Evolutionary conservation across 2,113 vertebrate species (phyloP).

Genomic region (Artemisiospiza belli): DNA sequence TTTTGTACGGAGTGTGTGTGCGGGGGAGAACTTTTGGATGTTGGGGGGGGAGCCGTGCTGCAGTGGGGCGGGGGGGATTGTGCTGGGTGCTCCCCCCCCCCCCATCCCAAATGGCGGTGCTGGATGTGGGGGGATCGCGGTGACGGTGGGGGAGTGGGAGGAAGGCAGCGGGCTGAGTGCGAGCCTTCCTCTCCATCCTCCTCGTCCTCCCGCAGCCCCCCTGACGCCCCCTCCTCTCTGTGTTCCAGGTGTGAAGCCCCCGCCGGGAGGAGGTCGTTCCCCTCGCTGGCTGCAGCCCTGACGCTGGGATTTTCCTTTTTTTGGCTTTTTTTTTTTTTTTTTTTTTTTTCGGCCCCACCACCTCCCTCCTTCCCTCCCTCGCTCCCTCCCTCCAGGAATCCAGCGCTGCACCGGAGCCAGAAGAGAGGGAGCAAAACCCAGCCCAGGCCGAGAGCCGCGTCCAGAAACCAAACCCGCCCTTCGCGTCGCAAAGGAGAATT

Average conservation of each 20-base stretch:
- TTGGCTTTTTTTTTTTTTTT: not conserved
- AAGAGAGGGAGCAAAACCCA: slow-evolving; percentile 37
- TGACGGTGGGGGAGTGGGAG: not conserved
- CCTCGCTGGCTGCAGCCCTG: not conserved
- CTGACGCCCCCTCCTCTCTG: not conserved
- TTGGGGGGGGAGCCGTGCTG: not conserved
- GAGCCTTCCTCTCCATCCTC: slow-evolving; percentile 46
- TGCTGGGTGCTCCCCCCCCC: not conserved
- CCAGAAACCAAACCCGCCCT: slow-evolving; percentile 18
- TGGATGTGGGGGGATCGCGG: not conserved
- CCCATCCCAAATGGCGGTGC: not conserved
- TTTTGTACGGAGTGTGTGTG: not conserved
- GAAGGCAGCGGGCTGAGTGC: slow-evolving; percentile 44
- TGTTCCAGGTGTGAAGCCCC: slow-evolving; percentile 71
- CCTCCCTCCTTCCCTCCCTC: not conserved
- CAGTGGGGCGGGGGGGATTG: not conserved
- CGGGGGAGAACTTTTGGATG: not conserved
- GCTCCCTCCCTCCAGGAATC: slow-evolving; percentile 25
- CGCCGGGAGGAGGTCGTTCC: not conserved
- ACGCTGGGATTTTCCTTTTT: not conserved
- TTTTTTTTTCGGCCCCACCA: not conserved
- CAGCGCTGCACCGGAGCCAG: slow-evolving; percentile 48
- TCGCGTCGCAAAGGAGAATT: not conserved
- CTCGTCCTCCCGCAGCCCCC: not conserved
- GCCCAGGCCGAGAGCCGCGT: slow-evolving; percentile 9